Evolutionary conservation across 2,888 invertebrate genomes (phyloP).

Genomic region (Cephus pygmeus): DNA sequence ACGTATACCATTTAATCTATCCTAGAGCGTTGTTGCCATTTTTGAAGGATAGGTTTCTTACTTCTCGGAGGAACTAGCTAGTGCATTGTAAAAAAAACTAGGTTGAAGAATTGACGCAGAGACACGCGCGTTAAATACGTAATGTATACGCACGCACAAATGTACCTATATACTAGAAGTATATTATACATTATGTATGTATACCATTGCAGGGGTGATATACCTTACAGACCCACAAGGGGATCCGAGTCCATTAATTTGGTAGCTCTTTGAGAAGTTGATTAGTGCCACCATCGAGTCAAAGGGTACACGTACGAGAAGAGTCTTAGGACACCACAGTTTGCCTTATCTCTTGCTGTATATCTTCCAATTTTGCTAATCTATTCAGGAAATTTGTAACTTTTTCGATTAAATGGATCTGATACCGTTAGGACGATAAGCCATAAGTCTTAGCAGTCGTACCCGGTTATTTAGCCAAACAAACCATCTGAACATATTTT

Average conservation of each 20-base stretch:
- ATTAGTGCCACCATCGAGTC: neutral
- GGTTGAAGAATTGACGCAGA: neutral
- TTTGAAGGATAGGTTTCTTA: neutral
- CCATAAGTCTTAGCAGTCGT: neutral
- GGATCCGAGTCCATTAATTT: neutral
- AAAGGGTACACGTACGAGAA: neutral
- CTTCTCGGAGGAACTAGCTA: neutral
- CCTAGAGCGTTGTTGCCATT: neutral
- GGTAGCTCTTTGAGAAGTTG: neutral
- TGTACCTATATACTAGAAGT: neutral
- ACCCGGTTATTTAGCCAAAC: neutral
- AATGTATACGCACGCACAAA: neutral
- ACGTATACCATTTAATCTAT: neutral
- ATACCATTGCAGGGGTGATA: neutral
- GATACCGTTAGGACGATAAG: neutral
- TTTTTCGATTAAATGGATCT: neutral
- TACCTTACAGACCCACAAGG: neutral
- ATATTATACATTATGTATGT: neutral
- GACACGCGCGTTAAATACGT: neutral
- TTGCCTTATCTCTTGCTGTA: neutral
- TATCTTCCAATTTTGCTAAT: neutral
- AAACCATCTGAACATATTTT: neutral
- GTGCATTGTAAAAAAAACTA: neutral
- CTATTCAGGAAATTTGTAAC: neutral
- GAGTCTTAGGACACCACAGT: neutral